phyloP scores from a whole-genome alignment of 2,113 vertebrate species.

The Cygnus buccinator region DNA sequence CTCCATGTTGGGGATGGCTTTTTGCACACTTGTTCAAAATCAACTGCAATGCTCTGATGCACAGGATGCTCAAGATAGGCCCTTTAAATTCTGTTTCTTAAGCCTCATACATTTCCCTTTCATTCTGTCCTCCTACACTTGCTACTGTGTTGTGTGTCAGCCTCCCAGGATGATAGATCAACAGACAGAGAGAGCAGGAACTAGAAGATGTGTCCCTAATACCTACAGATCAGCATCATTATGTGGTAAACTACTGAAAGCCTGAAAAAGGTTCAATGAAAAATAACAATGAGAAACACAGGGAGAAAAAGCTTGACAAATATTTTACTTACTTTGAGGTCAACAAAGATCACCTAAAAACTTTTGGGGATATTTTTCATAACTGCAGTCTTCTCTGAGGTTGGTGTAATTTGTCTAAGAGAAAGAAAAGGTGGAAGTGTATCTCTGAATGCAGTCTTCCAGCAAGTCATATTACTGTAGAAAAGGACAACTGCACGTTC shows the following conservation, averaged over 20 bases:
- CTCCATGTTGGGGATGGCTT: background rate
- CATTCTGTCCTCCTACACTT: background rate
- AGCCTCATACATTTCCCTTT: background rate
- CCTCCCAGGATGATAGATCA: background rate
- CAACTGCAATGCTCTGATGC: accelerated
- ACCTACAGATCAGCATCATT: background rate
- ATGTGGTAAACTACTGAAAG: background rate
- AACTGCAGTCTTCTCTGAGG: background rate
- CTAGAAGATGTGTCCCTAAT: background rate
- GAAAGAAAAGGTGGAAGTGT: background rate
- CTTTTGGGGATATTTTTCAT: background rate
- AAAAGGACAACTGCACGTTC: background rate
- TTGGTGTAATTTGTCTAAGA: background rate
- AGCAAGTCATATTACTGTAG: background rate
- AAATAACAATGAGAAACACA: background rate
- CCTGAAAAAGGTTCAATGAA: background rate
- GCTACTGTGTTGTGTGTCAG: background rate
- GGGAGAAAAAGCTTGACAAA: background rate
- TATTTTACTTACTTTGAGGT: background rate
- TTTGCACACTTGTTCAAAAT: background rate
- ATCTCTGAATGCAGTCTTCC: background rate
- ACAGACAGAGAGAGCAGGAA: background rate
- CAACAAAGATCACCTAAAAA: background rate
- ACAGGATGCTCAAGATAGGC: background rate
- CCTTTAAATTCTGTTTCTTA: background rate